phyloP scores from a whole-genome alignment of 2,888 invertebrate genomes.

The Cinara cedri region DNA sequence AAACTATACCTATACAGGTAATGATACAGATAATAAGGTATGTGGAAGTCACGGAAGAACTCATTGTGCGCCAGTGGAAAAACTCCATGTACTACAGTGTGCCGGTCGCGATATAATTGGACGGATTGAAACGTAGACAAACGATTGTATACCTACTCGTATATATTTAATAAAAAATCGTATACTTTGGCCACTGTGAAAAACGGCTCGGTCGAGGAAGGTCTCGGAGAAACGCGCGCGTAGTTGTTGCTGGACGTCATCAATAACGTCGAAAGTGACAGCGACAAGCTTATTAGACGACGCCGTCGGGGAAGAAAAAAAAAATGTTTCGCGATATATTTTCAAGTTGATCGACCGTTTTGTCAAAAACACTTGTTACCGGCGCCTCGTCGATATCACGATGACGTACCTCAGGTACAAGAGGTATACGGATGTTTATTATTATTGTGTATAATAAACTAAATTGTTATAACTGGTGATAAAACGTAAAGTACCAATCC shows the following conservation, averaged over 20 bases:
- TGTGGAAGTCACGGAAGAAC: too few relatives aligned
- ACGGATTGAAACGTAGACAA: constrained; percentile 18
- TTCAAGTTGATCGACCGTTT: constrained; percentile 15
- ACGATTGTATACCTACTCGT: neutral
- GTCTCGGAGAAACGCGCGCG: neutral
- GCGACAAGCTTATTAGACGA: constrained; percentile 35
- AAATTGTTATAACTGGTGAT: too few relatives aligned
- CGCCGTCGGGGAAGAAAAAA: neutral
- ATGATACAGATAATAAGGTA: too few relatives aligned
- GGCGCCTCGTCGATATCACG: too few relatives aligned
- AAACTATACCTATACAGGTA: neutral
- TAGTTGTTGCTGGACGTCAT: constrained; percentile 5
- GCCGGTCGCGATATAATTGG: constrained; percentile 36
- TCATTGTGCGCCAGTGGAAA: neutral
- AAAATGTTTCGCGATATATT: neutral
- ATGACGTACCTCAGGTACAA: too few relatives aligned
- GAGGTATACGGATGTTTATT: too few relatives aligned
- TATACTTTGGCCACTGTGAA: neutral
- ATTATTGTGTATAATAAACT: too few relatives aligned
- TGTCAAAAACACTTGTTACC: constrained; percentile 19
- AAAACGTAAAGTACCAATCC: too few relatives aligned
- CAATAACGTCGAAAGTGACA: constrained; percentile 38
- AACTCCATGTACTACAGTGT: neutral
- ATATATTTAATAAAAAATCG: too few relatives aligned
- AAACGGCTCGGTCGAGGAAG: neutral